A percentile compares a stretch with the other conserved stretches of the same genome.
Conservation (phyloP, 2,797 vertebrate species). For the Cyclura pinguis region DNA sequence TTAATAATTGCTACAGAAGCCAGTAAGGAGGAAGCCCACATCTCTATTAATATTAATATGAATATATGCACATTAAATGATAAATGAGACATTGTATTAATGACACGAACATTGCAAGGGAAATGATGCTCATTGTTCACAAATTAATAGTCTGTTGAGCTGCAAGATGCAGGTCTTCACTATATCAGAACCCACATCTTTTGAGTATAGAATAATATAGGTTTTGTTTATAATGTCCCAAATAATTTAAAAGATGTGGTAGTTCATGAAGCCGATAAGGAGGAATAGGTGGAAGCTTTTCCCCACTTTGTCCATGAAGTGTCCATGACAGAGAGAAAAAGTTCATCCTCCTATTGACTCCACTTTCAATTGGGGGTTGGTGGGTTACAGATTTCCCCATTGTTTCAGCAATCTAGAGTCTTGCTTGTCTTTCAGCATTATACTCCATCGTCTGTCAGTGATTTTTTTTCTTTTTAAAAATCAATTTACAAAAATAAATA, state of each 20-base stretch:
- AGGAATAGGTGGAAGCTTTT: too few relatives aligned
- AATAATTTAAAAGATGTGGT: neutral
- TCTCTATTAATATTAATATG: neutral
- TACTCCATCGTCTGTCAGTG: neutral
- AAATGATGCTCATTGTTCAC: neutral
- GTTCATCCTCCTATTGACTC: neutral
- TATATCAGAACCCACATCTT: too few relatives aligned
- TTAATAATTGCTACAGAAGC: neutral
- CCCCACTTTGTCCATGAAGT: neutral
- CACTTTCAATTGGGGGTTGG: neutral
- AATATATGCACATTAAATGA: constrained; percentile 1
- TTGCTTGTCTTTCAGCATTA: neutral
- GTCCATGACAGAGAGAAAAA: neutral
- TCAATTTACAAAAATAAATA: too few relatives aligned
- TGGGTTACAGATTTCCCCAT: neutral
- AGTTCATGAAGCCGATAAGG: too few relatives aligned
- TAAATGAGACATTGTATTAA: neutral
- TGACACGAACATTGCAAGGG: neutral
- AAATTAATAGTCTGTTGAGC: neutral
- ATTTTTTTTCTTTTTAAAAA: too few relatives aligned
- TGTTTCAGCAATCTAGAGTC: neutral
- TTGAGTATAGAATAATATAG: neutral
- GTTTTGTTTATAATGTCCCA: neutral
- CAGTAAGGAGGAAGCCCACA: constrained; percentile 16
- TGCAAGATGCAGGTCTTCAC: neutral